Percentiles rank a stretch among this genome's conserved stretches.
phyloP scores from a whole-genome alignment of 2,888 invertebrate genomes.

The Aleiodes leptofemur region DNA sequence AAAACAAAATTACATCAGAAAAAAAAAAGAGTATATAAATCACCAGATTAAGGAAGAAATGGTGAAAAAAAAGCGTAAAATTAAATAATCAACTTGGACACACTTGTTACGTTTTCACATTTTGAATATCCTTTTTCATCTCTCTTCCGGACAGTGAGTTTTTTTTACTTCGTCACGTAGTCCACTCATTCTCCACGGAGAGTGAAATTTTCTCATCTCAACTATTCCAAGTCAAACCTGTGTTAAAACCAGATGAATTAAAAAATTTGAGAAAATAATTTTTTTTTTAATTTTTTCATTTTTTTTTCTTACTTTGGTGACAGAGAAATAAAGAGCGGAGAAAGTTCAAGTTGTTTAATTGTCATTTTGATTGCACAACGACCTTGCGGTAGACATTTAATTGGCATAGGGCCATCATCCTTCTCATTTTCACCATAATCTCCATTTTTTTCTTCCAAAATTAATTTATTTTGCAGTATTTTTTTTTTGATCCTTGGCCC shows the following conservation, averaged over 20 bases:
- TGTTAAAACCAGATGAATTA: not conserved
- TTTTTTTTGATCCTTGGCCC: no score
- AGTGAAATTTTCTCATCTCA: conserved; percentile 28
- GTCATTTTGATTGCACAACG: conserved; percentile 44
- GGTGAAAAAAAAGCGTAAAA: conserved; percentile 1
- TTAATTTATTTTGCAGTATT: no score
- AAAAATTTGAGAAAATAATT: no score
- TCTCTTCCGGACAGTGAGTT: not conserved
- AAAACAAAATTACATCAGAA: conserved; percentile 64
- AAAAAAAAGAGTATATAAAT: conserved; percentile 33
- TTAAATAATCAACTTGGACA: not conserved
- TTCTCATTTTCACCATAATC: conserved; percentile 1
- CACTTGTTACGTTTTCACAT: conserved; percentile 25
- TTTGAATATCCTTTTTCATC: conserved; percentile 42
- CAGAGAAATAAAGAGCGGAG: conserved; percentile 38
- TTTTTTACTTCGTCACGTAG: conserved; percentile 29
- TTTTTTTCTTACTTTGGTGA: not conserved
- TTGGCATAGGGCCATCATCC: conserved; percentile 39
- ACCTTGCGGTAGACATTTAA: conserved; percentile 51
- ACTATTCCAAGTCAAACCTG: not conserved
- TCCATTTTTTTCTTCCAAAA: no score
- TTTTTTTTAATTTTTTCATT: no score
- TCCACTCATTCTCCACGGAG: not conserved
- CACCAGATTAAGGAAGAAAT: conserved; percentile 5
- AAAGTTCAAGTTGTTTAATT: conserved; percentile 47